Conservation (phyloP, 2,888 invertebrate genomes). For the Pasiphila rectangulata region DNA sequence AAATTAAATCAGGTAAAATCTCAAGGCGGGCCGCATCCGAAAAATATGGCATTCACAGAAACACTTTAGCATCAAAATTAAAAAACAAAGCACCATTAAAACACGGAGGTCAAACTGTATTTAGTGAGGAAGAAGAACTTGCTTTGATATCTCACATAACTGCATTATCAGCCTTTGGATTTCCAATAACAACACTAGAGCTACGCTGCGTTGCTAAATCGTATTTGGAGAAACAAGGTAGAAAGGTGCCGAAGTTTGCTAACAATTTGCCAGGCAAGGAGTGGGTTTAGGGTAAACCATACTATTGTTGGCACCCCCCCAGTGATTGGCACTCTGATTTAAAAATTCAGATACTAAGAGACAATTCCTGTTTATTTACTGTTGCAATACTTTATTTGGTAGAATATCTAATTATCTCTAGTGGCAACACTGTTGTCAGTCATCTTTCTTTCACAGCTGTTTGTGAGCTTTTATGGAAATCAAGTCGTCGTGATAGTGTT, state of each 20-base stretch:
- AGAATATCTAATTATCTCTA: too few relatives aligned
- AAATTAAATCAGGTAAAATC: conserved; percentile 18
- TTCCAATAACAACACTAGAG: conserved; percentile 17
- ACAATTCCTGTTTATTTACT: not conserved
- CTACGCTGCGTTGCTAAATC: conserved; percentile 13
- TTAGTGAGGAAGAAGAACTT: conserved; percentile 16
- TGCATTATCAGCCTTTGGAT: conserved; percentile 16
- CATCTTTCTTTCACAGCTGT: too few relatives aligned
- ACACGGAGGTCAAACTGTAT: conserved; percentile 19
- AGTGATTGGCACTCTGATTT: not conserved
- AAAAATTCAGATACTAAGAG: not conserved
- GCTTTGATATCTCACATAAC: conserved; percentile 16
- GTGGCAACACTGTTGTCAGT: too few relatives aligned
- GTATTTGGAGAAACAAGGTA: conserved; percentile 18
- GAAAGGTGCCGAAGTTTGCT: conserved; percentile 11
- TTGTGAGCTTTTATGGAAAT: too few relatives aligned
- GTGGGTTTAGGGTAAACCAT: too few relatives aligned
- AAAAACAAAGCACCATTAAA: conserved; percentile 16
- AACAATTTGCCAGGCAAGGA: conserved; percentile 18
- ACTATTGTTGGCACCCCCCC: too few relatives aligned
- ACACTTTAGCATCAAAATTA: conserved; percentile 12
- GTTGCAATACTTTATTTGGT: too few relatives aligned
- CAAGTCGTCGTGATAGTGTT: too few relatives aligned
- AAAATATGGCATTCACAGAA: conserved; percentile 20
- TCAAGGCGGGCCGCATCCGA: conserved; percentile 16